Percentiles rank a stretch among this genome's conserved stretches.
phyloP scores from a whole-genome alignment of 2,888 invertebrate genomes.

The Aquatica leii region DNA sequence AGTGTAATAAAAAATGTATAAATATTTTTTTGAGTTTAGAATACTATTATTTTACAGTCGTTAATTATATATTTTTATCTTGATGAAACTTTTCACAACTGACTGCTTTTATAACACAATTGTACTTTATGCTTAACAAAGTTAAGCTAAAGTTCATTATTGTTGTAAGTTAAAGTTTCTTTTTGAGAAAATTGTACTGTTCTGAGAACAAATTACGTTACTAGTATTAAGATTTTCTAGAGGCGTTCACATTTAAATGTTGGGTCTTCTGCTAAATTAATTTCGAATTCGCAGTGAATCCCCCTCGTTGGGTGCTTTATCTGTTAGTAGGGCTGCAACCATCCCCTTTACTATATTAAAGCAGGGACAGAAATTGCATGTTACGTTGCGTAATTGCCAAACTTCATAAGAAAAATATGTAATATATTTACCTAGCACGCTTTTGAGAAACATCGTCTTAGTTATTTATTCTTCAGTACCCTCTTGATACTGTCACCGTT shows the following conservation, averaged over 20 bases:
- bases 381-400: slow-evolving; percentile 45
- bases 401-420: slow-evolving; percentile 40
- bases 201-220: slow-evolving; percentile 37
- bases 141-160: slow-evolving; percentile 18
- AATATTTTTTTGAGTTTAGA: too few species aligned
- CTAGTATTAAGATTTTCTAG: slow-evolving; percentile 37
- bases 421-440: slow-evolving; percentile 35
- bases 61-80: neutral
- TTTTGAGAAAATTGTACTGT: slow-evolving; percentile 34
- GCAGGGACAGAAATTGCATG: slow-evolving; percentile 49
- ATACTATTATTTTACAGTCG: too few species aligned
- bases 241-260: slow-evolving; percentile 47
- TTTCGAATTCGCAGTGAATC: slow-evolving; percentile 52
- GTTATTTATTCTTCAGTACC: slow-evolving; percentile 21
- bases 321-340: slow-evolving; percentile 42
- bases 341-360: slow-evolving; percentile 48
- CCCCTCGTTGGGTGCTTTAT: slow-evolving; percentile 39
- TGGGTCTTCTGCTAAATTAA: slow-evolving; percentile 56
- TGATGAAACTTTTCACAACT: slow-evolving; percentile 1
- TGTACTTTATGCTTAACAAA: slow-evolving; percentile 11
- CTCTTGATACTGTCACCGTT: slow-evolving; percentile 16
- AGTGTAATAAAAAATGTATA: too few species aligned
- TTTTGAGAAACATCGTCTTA: slow-evolving; percentile 12
- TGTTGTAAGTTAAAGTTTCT: slow-evolving; percentile 15
- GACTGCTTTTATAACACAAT: slow-evolving; percentile 18